Evolutionary conservation across 1,140 invertebrate genomes (phyloP), one percentile per base, ranked within the genome.

Genomic region (Oedothorax gibbosus): DNA sequence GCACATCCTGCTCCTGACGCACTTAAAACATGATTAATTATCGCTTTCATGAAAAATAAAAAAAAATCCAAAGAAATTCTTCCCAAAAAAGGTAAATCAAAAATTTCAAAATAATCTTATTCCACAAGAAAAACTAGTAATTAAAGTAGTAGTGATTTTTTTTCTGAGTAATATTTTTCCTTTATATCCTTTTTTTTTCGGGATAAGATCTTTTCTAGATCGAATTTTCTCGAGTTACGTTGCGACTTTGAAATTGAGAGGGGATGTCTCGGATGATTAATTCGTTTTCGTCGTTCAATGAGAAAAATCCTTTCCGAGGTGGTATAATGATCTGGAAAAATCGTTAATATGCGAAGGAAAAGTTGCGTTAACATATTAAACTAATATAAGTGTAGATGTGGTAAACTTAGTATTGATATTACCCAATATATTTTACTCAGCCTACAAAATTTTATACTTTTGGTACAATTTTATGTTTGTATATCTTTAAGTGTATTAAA

Each of bases 1-100:
- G 35, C n/a, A 64, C 57, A 14, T 35, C 49, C 18, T 21, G 64
- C 20, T 53, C 50, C 51, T 50, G 56, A 68, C 18, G 77, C 21
- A 68, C 50, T 79, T 79, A 68, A 68, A 79, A 79, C 77, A 64
- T 79, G 77, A 79, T 68, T 79, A 79, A 79, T 79, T 79, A 79
- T 79, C 77, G 20, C 77, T 54, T 79, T 79, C 64, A 79, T 79
- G 66, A 35, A 79, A 79, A 79, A 66, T 12, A 68, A 79, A 66
- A 68, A 64, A 7, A 64, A 75, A 35, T 35, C 35, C 35, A 66
- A 75, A 18, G 21, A 56, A 56, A 79, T 2, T 21, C 10, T 21
- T 49, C n/a, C 18, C 21, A 68, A 68, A 21, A 11, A 15, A 21
- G 14, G 35, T 35, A 68, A 62, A 75, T 9, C 12, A 66, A 75